Percentiles rank a stretch among this genome's conserved stretches.
Conservation (phyloP, 2,888 invertebrate species). For the Lochmaea crataegi region DNA sequence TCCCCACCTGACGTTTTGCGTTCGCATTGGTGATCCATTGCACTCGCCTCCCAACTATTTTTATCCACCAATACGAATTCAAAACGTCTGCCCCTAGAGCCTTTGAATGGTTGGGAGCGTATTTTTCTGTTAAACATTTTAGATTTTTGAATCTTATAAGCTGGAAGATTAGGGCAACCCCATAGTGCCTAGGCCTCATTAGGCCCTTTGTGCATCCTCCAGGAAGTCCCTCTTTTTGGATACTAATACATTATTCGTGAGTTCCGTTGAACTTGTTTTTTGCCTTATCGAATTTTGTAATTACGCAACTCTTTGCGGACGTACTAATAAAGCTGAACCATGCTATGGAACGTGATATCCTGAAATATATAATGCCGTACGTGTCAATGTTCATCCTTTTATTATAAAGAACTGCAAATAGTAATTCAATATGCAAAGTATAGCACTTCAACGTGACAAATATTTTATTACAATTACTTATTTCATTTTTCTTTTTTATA, state of each 20-base stretch:
- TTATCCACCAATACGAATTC: no score
- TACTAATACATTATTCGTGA: background rate
- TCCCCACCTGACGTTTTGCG: no score
- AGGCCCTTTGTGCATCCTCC: no score
- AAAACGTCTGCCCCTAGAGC: no score
- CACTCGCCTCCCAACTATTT: no score
- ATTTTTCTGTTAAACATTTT: no score
- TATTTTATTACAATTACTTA: conserved; percentile 2
- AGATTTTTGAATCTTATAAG: no score
- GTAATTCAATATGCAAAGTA: conserved; percentile 3
- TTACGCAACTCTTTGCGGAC: background rate
- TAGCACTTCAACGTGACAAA: background rate
- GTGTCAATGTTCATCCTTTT: background rate
- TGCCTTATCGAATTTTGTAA: background rate
- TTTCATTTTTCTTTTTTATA: background rate
- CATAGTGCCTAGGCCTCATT: no score
- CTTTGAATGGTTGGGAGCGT: no score
- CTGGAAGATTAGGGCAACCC: no score
- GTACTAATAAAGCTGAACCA: background rate
- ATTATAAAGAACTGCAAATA: background rate
- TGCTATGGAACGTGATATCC: background rate
- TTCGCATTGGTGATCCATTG: no score
- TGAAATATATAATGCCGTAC: background rate
- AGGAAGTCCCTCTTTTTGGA: no score
- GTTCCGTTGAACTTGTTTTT: background rate